Evolutionary conservation across 2,888 invertebrate genomes (phyloP).

Genomic region (Hypsopygia costalis): DNA sequence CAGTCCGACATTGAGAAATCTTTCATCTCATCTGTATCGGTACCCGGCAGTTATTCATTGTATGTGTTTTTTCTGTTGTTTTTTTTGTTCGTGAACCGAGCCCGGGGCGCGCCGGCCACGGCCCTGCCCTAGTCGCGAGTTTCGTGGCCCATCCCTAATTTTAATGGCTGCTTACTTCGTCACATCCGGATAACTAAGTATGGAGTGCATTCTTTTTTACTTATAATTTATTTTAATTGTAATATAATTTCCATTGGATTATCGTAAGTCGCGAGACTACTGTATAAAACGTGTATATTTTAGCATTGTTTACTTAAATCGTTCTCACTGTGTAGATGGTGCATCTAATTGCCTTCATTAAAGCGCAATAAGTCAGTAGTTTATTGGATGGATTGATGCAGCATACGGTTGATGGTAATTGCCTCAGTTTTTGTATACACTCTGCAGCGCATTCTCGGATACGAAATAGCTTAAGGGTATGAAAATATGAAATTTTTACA

Average conservation of each 20-base stretch:
- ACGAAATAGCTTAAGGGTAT: conserved; percentile 10
- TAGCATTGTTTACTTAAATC: conserved; percentile 11
- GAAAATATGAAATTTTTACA: conserved; percentile 15
- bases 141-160: conserved; percentile 78
- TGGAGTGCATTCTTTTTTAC: conserved; percentile 43
- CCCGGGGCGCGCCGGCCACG: conserved; percentile 57
- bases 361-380: conserved; percentile 58
- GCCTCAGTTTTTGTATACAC: conserved; percentile 13
- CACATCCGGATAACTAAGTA: conserved; percentile 68
- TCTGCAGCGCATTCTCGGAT: conserved; percentile 4
- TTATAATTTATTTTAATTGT: conserved; percentile 2
- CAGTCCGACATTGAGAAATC: conserved; percentile 70
- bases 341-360: conserved; percentile 67
- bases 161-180: conserved; percentile 75
- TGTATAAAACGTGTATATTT: conserved; percentile 11
- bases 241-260: conserved; percentile 8
- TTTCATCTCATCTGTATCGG: conserved; percentile 71
- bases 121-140: conserved; percentile 70
- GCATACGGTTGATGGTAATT: conserved; percentile 12
- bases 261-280: background rate
- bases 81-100: conserved; percentile 47
- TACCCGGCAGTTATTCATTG: conserved; percentile 65
- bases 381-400: conserved; percentile 32
- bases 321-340: conserved; percentile 34
- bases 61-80: conserved; percentile 49